Base-by-base conservation (phyloP, 2,888 invertebrate species). In the Matsumyia berberina region DNA sequence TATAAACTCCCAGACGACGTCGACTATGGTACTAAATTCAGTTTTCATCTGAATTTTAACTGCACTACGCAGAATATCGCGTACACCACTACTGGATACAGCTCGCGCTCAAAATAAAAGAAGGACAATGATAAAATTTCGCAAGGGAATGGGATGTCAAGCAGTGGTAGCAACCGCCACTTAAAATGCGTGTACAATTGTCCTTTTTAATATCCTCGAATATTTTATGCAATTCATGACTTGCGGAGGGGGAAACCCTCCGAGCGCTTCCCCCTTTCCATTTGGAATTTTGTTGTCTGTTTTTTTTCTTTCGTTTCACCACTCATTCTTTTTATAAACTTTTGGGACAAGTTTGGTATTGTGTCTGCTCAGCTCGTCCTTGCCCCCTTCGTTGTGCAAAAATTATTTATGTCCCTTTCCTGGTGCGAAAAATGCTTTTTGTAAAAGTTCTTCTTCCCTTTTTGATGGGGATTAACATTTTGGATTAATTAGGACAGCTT, bases 121-220 rank as follows among this genome's bases (percentile, higher is more conserved):
- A 33, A 39, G 33, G 12, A 49, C 37, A 39, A 79, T 33, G 62
- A 69, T 80, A 76, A 78, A 78, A 78, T 73, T 72, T 73, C 72
- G 67, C n/a, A 79, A 67, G 58, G 69, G 78, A 42, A 42, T 73
- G 62, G 72, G 67, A 73, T 83, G 62, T 57, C 78, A 78, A 74
- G 73, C 49, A 83, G 67, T 42, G 46, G 82, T 46, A 55, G 42
- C 46, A 37, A 69, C 67, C 62, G 57, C 78, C 73, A 83, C 73
- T 83, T 69, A 73, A 78, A 83, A 83, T 83, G 83, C 83, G 83
- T 79, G 73, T 83, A 85, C 85, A 80, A 85, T 85, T 85, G 85
- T 80, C 70, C 85, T 85, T 85, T 85, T 85, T 74, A 85, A 80
- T 85, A 85, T 85, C 70, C 80, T 72, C 70, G 79, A 74, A 85